These are phyloP conservation scores for Columba janthina DNA, from an alignment of 2,113 vertebrate genomes.

Conservation along the genomic window DNA sequence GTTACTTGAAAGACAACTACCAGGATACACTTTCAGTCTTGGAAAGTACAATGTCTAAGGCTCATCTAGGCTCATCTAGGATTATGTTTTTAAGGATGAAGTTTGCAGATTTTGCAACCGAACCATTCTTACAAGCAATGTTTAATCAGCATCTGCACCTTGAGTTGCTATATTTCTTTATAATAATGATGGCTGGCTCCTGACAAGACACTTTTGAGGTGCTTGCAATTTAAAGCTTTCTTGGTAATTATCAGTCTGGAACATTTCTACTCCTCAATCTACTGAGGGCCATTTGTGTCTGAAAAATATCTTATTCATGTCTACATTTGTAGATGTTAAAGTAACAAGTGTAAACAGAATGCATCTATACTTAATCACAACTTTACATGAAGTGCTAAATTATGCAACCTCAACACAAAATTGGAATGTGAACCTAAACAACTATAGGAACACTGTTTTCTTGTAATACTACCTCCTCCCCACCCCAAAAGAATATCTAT, in stretches of 20 bases:
- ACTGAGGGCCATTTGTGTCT: constrained; percentile 34
- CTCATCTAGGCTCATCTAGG: not conserved
- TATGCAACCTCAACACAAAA: not conserved
- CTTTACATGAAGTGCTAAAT: constrained; percentile 33
- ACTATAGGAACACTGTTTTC: not conserved
- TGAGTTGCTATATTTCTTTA: constrained; percentile 19
- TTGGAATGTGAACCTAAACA: not conserved
- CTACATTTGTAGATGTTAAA: constrained; percentile 58
- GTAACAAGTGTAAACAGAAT: constrained; percentile 44
- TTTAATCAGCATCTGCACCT: constrained; percentile 28
- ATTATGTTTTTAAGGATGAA: not conserved
- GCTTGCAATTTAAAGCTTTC: constrained; percentile 36
- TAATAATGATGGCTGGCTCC: not conserved
- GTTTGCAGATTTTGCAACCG: not conserved
- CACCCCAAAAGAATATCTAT: not conserved
- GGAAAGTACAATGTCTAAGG: not conserved
- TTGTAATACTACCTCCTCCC: not conserved
- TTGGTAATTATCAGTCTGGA: constrained; percentile 59
- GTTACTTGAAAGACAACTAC: not conserved
- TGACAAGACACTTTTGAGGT: constrained; percentile 12
- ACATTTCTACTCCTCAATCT: constrained; percentile 31
- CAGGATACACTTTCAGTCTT: not conserved
- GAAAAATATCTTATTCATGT: not conserved
- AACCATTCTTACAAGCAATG: not conserved
- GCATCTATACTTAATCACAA: not conserved